Evolutionary conservation across 2,888 invertebrate genomes (phyloP).

Genomic region (Bellardia pandia): DNA sequence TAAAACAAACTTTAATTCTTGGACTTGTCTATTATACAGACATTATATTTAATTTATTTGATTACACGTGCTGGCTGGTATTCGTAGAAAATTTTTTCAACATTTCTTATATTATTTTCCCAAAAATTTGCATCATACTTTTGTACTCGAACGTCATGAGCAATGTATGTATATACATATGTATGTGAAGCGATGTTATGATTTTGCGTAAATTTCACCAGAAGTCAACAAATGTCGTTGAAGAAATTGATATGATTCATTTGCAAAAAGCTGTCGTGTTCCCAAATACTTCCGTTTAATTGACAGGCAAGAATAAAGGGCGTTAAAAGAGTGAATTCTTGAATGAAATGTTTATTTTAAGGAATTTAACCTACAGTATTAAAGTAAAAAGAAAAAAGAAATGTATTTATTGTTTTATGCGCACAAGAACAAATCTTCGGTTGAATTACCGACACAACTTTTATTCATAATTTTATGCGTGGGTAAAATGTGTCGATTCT

Average conservation of each 20-base stretch:
- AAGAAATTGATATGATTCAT: slow-evolving; percentile 19
- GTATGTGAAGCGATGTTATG: not conserved
- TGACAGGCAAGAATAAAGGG: not conserved
- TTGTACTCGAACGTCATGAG: not conserved
- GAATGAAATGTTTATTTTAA: not conserved
- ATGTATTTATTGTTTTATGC: too few relatives aligned
- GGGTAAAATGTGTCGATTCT: too few relatives aligned
- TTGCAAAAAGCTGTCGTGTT: not conserved
- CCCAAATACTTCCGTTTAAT: not conserved
- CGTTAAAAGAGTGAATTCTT: slow-evolving; percentile 5
- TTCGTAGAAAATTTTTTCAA: not conserved
- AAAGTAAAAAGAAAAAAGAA: too few relatives aligned
- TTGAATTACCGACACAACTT: too few relatives aligned
- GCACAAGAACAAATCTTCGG: too few relatives aligned
- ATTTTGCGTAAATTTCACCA: slow-evolving; percentile 29
- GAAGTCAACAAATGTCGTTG: slow-evolving; percentile 6
- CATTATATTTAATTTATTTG: not conserved
- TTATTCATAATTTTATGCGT: too few relatives aligned
- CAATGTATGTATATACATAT: too few relatives aligned
- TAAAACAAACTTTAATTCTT: not conserved
- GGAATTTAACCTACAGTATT: too few relatives aligned
- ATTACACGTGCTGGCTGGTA: too few relatives aligned
- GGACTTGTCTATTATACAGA: not conserved
- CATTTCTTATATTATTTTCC: not conserved
- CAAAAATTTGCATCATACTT: slow-evolving; percentile 26